These are phyloP conservation scores for Drosophila takahashii DNA, from an alignment of 1,140 invertebrate genomes.

Conservation along the genomic window DNA sequence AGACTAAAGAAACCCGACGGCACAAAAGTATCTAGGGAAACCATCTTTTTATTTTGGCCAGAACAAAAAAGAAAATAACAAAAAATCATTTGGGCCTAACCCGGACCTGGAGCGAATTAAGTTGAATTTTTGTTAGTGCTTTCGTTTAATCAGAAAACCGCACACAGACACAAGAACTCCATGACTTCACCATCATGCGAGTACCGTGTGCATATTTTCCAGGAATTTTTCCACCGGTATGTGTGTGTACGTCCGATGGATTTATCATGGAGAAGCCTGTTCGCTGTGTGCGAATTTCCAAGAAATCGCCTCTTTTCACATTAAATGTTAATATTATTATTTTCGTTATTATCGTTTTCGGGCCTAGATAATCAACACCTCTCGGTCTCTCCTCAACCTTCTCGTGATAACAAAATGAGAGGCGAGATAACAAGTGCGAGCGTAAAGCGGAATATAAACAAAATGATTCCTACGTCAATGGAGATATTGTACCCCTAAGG, in stretches of 20 bases:
- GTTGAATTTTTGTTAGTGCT: constrained; percentile 72
- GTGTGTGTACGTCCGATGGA: constrained; percentile 41
- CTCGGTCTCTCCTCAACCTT: background rate
- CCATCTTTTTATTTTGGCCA: constrained; percentile 25
- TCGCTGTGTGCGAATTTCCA: constrained; percentile 51
- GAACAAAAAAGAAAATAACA: background rate
- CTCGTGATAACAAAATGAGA: constrained; percentile 21
- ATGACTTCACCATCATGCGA: constrained; percentile 68
- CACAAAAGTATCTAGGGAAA: constrained; percentile 46
- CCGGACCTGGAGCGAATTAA: constrained; percentile 59
- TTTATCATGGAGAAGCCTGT: constrained; percentile 55
- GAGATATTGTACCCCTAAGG: constrained; percentile 33
- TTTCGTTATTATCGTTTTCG: constrained; percentile 51
- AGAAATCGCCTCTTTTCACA: constrained; percentile 68
- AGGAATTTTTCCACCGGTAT: constrained; percentile 56
- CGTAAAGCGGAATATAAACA: constrained; percentile 49
- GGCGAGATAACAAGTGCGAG: constrained; percentile 26
- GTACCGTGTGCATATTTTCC: constrained; percentile 76
- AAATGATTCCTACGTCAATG: constrained; percentile 43
- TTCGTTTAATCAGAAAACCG: constrained; percentile 76
- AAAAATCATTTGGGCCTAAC: constrained; percentile 23
- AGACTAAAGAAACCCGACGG: constrained; percentile 17
- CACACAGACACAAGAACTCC: constrained; percentile 47
- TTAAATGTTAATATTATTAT: constrained; percentile 76
- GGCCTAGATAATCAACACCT: constrained; percentile 47